Evolutionary conservation across 2,113 vertebrate genomes (phyloP).

Genomic region (Corynorhinus townsendii): DNA sequence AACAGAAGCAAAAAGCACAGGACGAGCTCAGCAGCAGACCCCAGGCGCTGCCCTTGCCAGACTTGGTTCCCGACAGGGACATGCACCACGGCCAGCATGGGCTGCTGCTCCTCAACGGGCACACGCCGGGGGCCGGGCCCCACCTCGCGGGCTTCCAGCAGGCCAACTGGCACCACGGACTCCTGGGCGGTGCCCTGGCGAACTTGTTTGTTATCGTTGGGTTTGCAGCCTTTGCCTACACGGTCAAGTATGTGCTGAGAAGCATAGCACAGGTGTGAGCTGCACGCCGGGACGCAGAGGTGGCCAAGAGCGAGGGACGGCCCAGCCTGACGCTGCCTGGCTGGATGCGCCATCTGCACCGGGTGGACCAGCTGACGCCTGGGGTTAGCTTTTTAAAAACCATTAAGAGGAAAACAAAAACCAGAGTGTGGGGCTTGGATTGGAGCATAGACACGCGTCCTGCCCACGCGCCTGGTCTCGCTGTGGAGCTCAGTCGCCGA

Average conservation of each 20-base stretch:
- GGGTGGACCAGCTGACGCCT: slow-evolving; percentile 67
- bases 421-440: slow-evolving; percentile 36
- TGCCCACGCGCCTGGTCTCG: not conserved
- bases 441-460: not conserved
- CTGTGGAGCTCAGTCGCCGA: not conserved
- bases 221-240: slow-evolving; percentile 98
- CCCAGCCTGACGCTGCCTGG: slow-evolving; percentile 45
- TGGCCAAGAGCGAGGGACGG: slow-evolving; percentile 60
- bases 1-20: slow-evolving; percentile 93
- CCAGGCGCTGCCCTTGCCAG: slow-evolving; percentile 92
- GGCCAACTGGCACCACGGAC: slow-evolving; percentile 97
- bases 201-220: slow-evolving; percentile 99
- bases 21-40: slow-evolving; percentile 89
- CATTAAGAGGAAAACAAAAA: slow-evolving; percentile 36
- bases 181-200: slow-evolving; percentile 94
- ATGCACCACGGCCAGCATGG: slow-evolving; percentile 89
- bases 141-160: slow-evolving; percentile 88
- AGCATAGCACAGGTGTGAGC: slow-evolving; percentile 98
- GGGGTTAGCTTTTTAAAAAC: slow-evolving; percentile 69
- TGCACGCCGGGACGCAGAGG: not conserved
- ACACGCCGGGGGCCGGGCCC: slow-evolving; percentile 78
- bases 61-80: slow-evolving; percentile 94
- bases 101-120: slow-evolving; percentile 86
- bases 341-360: slow-evolving; percentile 51
- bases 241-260: slow-evolving; percentile 97